Evolutionary conservation across 2,888 invertebrate species (phyloP).

Genomic region (Tridacna crocea): DNA sequence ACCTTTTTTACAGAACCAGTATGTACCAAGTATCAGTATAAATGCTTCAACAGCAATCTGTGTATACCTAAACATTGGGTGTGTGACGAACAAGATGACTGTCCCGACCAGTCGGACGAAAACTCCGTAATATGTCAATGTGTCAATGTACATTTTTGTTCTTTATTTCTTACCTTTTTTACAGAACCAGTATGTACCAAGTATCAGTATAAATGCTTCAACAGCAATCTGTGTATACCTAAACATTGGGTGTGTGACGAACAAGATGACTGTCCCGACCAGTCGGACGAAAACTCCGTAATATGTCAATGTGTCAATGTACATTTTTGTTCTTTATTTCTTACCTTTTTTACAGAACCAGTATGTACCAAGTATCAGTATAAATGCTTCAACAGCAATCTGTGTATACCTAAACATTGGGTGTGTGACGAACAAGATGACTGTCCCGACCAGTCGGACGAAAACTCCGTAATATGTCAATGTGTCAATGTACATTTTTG

Average conservation of each 20-base stretch:
- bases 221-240: constrained; percentile 60
- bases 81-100: constrained; percentile 60
- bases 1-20: constrained; percentile 8
- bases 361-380: constrained; percentile 50
- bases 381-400: constrained; percentile 46
- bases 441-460: constrained; percentile 59
- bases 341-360: constrained; percentile 9
- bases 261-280: constrained; percentile 51
- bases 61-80: constrained; percentile 65
- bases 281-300: constrained; percentile 49
- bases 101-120: constrained; percentile 59
- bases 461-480: constrained; percentile 46
- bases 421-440: constrained; percentile 57
- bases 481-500: too few relatives aligned
- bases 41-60: constrained; percentile 45
- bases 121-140: constrained; percentile 43
- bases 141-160: constrained; percentile 6
- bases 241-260: constrained; percentile 63
- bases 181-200: constrained; percentile 30
- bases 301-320: constrained; percentile 60
- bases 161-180: background rate
- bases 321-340: too few relatives aligned
- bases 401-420: constrained; percentile 64
- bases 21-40: constrained; percentile 52
- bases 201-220: constrained; percentile 55